Percentiles rank a stretch among this genome's conserved stretches.
Conservation (phyloP, 2,113 vertebrate genomes). For the Strix aluco region DNA sequence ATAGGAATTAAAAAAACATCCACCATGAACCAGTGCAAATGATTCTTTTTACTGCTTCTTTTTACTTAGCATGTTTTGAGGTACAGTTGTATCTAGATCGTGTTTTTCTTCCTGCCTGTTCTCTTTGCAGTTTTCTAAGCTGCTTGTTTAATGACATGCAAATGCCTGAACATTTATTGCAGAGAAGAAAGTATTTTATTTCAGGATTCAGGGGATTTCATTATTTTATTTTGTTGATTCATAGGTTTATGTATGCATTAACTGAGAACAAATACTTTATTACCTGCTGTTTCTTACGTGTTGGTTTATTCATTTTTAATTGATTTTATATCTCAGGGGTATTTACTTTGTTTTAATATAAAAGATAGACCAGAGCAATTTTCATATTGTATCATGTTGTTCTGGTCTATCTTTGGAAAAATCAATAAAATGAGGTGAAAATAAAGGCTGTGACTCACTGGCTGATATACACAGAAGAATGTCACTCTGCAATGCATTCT, state of each 20-base stretch:
- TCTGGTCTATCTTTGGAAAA: conserved; percentile 16
- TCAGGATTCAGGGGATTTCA: not conserved
- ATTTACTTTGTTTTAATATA: not conserved
- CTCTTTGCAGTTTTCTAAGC: not conserved
- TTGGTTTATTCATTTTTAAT: conserved; percentile 5
- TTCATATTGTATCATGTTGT: not conserved
- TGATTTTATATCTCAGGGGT: not conserved
- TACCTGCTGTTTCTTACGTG: not conserved
- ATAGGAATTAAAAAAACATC: not conserved
- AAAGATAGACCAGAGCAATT: not conserved
- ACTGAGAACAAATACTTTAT: not conserved
- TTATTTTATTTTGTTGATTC: not conserved
- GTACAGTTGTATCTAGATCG: not conserved
- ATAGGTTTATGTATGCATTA: not conserved
- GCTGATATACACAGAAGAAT: not conserved
- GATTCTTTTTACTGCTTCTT: not conserved
- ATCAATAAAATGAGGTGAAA: not conserved
- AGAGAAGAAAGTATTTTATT: not conserved
- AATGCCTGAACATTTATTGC: not conserved
- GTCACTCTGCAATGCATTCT: not conserved
- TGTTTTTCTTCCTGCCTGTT: not conserved
- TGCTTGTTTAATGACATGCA: not conserved
- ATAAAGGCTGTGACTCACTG: not conserved
- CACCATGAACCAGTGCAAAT: not conserved
- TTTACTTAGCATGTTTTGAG: not conserved